Evolutionary conservation across 2,113 vertebrate genomes (phyloP), one percentile per base, ranked within the genome.

Genomic region (Macrotus californicus): DNA sequence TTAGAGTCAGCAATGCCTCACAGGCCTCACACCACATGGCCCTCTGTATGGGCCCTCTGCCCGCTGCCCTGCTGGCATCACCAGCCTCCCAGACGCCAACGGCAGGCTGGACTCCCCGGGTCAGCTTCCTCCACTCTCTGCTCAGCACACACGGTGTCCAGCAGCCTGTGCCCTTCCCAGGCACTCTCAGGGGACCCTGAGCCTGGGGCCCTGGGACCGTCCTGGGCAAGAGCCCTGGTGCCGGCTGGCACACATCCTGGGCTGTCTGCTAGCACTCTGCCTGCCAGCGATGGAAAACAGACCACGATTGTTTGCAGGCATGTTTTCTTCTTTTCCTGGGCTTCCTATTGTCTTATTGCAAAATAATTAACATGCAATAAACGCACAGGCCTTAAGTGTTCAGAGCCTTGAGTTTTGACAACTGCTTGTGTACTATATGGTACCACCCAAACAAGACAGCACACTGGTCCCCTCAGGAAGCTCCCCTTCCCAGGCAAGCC

Each of bases 231-330:
- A 72, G 61, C 67, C 70, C 72, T 87, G 84, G 96, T 72, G 93
- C 48, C 0, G 85, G 92, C 94, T 97, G 97, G 95, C 96, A 94
- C 95, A 79, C 43, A 43, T 50, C 85, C 67, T 50, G 36, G 75
- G 43, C 83, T 64, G 22, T 69, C 80, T 91, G 48, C 36, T 15
- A 31, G 70, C 59, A 46, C 15, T 19, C 52, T 24, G 13, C 18
- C 81, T 56, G 87, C 87, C 67, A 39, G 54, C 10, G 1, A 61
- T 50, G 93, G 76, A 54, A 36, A 93, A 96, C 95, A 97, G 95
- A 77, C 67, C 48, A 0, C 1, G n/a, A 87, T 69, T 93, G 96
- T 95, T 48, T 82, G 48, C 41, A 26, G 1, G 64, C 14, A 3
- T 76, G 36, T 36, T 85, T 90, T 66, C 91, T 83, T 64, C 84